Conservation (phyloP, 2,797 vertebrate species). For the Lacerta bilineata region DNA sequence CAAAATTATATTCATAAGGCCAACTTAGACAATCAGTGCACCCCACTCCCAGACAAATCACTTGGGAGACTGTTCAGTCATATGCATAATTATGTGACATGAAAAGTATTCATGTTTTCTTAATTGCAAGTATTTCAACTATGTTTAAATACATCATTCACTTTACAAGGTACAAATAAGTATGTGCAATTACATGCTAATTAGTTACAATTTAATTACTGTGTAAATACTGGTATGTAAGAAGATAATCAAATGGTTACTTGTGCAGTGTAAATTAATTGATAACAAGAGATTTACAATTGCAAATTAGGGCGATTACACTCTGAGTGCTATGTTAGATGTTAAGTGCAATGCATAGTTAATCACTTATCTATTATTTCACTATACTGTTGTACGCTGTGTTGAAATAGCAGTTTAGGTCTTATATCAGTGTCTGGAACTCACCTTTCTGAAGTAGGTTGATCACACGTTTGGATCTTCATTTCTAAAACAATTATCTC, state of each 20-base stretch:
- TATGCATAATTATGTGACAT: slow-evolving; percentile 28
- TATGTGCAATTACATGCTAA: slow-evolving; percentile 75
- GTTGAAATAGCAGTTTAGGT: neutral
- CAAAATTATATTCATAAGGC: neutral
- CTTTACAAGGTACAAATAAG: slow-evolving; percentile 74
- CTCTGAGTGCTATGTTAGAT: slow-evolving; percentile 39
- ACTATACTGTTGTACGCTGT: neutral
- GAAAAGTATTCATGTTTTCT: slow-evolving; percentile 36
- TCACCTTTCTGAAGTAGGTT: neutral
- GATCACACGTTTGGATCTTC: neutral
- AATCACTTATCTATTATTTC: slow-evolving; percentile 33
- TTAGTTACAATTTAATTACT: slow-evolving; percentile 73
- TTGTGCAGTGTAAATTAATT: slow-evolving; percentile 77
- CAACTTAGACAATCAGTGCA: neutral
- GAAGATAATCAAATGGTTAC: slow-evolving; percentile 77
- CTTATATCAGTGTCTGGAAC: neutral
- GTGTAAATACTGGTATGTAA: slow-evolving; percentile 61
- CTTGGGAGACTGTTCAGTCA: slow-evolving; percentile 7
- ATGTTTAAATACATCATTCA: slow-evolving; percentile 46
- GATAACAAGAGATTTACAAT: slow-evolving; percentile 75
- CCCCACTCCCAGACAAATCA: neutral
- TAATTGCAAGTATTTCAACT: slow-evolving; percentile 70
- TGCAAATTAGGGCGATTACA: slow-evolving; percentile 64
- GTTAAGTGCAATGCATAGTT: slow-evolving; percentile 8
- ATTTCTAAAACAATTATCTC: neutral